Evolutionary conservation across 2,888 invertebrate genomes (phyloP).

Genomic region (Hecatera dysodea): DNA sequence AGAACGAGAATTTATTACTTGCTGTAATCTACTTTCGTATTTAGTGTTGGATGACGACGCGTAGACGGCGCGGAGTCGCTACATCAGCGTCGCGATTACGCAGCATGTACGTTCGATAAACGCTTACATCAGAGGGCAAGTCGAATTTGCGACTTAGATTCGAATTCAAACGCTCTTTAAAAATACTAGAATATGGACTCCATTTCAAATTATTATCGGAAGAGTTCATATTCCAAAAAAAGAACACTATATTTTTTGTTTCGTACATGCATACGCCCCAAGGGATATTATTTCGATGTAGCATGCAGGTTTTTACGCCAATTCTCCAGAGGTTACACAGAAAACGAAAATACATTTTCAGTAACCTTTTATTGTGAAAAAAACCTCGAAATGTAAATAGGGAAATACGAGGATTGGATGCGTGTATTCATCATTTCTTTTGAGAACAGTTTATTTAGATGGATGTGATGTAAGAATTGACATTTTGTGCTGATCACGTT

Average conservation of each 20-base stretch:
- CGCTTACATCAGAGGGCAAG: too few species aligned
- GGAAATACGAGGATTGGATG: conserved; percentile 36
- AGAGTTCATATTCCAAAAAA: conserved; percentile 15
- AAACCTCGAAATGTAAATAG: conserved; percentile 58
- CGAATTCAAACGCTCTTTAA: too few species aligned
- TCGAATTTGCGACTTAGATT: too few species aligned
- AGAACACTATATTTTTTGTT: conserved; percentile 8
- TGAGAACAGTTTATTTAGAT: conserved; percentile 14
- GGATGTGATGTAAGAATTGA: conserved; percentile 19
- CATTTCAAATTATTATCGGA: background rate
- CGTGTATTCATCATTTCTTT: conserved; percentile 48
- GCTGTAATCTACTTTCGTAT: background rate
- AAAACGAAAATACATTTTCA: conserved; percentile 48
- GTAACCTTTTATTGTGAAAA: conserved; percentile 53
- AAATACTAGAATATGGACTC: too few species aligned
- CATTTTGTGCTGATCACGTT: conserved; percentile 55
- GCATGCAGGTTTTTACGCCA: conserved; percentile 31
- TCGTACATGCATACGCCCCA: conserved; percentile 26
- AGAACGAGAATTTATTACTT: conserved; percentile 4
- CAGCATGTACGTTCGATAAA: background rate
- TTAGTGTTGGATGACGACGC: background rate
- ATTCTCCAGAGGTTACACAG: conserved; percentile 25
- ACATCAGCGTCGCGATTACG: background rate
- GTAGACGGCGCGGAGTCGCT: background rate
- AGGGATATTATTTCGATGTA: conserved; percentile 12